Evolutionary conservation across 2,113 vertebrate species (phyloP).

Genomic region (Deroptyus accipitrinus): DNA sequence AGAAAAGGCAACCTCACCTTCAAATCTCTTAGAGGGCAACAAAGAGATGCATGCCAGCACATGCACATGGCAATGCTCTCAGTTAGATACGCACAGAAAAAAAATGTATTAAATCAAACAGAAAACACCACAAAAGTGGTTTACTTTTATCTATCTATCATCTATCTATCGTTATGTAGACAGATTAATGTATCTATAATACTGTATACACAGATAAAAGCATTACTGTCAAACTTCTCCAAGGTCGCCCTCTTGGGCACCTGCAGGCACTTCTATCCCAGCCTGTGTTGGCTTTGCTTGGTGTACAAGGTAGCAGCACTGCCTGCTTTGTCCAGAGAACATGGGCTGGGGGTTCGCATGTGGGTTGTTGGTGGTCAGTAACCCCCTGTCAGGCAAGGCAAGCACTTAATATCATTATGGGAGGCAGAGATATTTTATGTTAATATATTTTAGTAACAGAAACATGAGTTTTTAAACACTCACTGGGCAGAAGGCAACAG

Average conservation of each 20-base stretch:
- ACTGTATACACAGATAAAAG: neutral
- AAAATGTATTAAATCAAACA: neutral
- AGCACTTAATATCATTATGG: neutral
- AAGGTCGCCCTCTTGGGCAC: neutral
- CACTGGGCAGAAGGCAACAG: neutral
- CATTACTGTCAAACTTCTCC: fast-evolving
- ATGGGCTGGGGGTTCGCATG: neutral
- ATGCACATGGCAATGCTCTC: neutral
- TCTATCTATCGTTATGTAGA: neutral
- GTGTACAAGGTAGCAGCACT: neutral
- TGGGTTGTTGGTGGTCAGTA: neutral
- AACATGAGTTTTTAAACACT: neutral
- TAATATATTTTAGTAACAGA: neutral
- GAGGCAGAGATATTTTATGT: neutral
- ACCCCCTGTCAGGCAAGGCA: neutral
- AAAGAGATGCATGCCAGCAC: neutral
- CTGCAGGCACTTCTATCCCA: neutral
- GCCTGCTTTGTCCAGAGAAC: neutral
- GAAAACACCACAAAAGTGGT: neutral
- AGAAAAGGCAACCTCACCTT: neutral
- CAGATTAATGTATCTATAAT: neutral
- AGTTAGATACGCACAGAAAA: neutral
- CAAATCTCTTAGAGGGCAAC: neutral
- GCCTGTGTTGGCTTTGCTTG: fast-evolving
- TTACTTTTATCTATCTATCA: neutral